Percentiles rank a stretch among this genome's conserved stretches.
Evolutionary conservation across 2,888 invertebrate genomes (phyloP).

Genomic region (Spilosoma lubricipeda): DNA sequence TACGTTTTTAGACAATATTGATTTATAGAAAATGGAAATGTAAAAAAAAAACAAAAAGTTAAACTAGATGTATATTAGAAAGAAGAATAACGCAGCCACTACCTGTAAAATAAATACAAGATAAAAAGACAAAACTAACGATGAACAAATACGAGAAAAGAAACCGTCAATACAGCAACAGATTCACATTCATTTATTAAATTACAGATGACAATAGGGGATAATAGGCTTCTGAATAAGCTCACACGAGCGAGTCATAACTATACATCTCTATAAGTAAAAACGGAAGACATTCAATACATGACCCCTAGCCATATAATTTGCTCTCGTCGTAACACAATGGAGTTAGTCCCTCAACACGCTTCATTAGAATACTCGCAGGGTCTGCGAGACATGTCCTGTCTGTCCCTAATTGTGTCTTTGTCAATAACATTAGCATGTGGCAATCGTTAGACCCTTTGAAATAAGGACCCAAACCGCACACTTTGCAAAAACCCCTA

Average conservation of each 20-base stretch:
- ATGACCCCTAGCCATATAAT: neutral
- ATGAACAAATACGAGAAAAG: neutral
- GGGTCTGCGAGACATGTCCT: conserved; percentile 1
- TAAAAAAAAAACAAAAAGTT: neutral
- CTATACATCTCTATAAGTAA: neutral
- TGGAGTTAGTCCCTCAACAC: neutral
- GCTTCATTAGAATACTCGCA: conserved; percentile 1
- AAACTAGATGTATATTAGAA: too few relatives aligned
- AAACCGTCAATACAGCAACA: neutral
- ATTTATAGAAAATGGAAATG: too few relatives aligned
- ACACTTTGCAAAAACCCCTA: neutral
- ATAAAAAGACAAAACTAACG: neutral
- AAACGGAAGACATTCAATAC: neutral
- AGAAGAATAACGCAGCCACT: neutral
- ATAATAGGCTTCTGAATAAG: neutral
- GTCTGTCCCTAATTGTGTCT: conserved; percentile 14
- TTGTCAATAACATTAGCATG: conserved; percentile 15
- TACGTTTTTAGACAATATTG: neutral
- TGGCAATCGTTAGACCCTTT: conserved; percentile 15
- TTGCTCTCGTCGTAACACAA: neutral
- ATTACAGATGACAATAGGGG: neutral
- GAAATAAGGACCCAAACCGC: conserved; percentile 1
- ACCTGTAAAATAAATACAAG: neutral
- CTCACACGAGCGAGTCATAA: neutral
- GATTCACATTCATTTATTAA: neutral